phyloP scores from a whole-genome alignment of 2,113 vertebrate species.

The Vulpes ferrilata region DNA sequence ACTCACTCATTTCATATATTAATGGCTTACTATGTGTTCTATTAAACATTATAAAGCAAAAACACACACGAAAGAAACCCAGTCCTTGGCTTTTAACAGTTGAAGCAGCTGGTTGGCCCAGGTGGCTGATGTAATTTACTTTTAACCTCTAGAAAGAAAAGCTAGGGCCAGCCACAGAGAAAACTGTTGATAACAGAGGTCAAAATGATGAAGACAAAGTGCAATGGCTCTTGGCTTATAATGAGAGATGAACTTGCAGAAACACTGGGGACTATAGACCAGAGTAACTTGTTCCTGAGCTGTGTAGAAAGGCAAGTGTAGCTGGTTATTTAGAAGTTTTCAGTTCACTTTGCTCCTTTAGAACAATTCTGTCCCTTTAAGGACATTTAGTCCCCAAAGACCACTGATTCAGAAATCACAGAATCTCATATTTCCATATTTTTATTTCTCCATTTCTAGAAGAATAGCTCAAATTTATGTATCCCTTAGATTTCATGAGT shows the following conservation, averaged over 20 bases:
- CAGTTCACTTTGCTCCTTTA: neutral
- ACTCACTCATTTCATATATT: conserved; percentile 34
- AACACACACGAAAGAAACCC: neutral
- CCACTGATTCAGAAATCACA: neutral
- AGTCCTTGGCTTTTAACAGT: neutral
- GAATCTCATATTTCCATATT: neutral
- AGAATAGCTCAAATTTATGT: neutral
- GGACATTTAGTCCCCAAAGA: neutral
- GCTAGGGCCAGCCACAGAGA: neutral
- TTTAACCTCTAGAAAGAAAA: conserved; percentile 23
- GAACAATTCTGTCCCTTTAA: neutral
- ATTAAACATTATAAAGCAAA: neutral
- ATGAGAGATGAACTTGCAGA: neutral
- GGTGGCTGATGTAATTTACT: conserved; percentile 10
- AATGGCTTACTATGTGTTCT: neutral
- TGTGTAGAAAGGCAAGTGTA: neutral
- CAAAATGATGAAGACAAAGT: neutral
- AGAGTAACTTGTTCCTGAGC: neutral
- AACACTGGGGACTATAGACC: neutral
- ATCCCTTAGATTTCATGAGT: neutral
- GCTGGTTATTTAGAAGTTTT: neutral
- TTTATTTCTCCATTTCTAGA: neutral
- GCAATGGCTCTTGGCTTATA: neutral
- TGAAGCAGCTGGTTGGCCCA: neutral
- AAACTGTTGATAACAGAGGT: conserved; percentile 8